These are phyloP conservation scores for Aleadryas rufinucha DNA, from an alignment of 2,113 vertebrate genomes.

Conservation along the genomic window DNA sequence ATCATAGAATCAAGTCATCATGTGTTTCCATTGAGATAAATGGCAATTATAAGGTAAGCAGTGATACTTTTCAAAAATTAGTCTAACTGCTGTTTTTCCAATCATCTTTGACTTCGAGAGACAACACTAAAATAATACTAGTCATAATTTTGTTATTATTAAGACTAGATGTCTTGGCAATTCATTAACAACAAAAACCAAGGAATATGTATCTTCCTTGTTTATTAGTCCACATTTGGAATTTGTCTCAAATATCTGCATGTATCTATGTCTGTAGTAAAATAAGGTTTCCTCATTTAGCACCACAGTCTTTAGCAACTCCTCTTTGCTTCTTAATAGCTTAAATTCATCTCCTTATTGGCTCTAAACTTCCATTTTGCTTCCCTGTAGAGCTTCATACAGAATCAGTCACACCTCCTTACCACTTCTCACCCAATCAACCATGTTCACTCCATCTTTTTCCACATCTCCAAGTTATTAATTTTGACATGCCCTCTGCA, in stretches of 20 bases:
- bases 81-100: not conserved
- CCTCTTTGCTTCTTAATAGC: not conserved
- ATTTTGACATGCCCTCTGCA: not conserved
- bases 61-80: not conserved
- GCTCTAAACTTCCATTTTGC: not conserved
- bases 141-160: not conserved
- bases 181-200: not conserved
- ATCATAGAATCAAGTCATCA: not conserved
- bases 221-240: not conserved
- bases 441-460: not conserved
- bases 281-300: not conserved
- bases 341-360: not conserved
- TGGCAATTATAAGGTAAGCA: not conserved
- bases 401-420: not conserved
- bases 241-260: not conserved
- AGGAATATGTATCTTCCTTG: not conserved
- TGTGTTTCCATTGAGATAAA: not conserved
- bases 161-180: not conserved
- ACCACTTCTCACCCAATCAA: not conserved
- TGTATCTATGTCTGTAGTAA: not conserved
- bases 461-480: not conserved
- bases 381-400: not conserved
- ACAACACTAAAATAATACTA: not conserved
- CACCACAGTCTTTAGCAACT: not conserved
- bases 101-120: not conserved